Base-by-base conservation (phyloP, 2,113 vertebrate species). In the Benitochromis conjunctus region DNA sequence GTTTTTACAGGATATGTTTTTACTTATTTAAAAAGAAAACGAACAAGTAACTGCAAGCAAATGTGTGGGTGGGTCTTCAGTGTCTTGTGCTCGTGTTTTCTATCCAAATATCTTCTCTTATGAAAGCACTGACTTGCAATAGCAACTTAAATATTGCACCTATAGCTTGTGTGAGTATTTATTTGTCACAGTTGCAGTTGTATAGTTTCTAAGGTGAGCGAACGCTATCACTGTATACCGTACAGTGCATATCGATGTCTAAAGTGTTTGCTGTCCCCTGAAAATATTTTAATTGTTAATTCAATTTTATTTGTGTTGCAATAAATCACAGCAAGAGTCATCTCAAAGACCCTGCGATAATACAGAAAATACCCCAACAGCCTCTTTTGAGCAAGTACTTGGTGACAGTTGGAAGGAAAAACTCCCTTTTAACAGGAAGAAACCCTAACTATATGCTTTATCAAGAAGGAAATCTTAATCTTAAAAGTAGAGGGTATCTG, bases 221-320 rank as follows among this genome's bases (percentile, higher is more conserved):
- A 71, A 71, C 1, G 5, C 21, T 69, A 14, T 46, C 41, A 11
- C 66, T 71, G 2, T 0, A 26, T 46, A 11, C 41, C 10, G 14
- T 71, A 48, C 66, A 18, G 38, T 71, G 38, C 1, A 46, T 71
- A 26, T 64, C 36, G 18, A 64, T 38, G 6, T 5, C 31, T 43
- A 3, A 9, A 41, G 62, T 24, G 64, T 69, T 41, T 43, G 38
- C 38, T 6, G n/a, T 66, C 36, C n/a, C n/a, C 64, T 69, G n/a
- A 6, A 69, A 69, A 43, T 69, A 69, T 43, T 69, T 43, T 11
- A 69, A 16, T 12, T 66, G 34, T 41, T 38, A 21, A 66, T 66
- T 66, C 18, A 0, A 66, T 38, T 66, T 66, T 19, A 66, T 66
- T 66, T 66, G 19, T 41, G 41, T 66, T 14, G 38, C 0, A 0